Evolutionary conservation across 2,888 invertebrate genomes (phyloP).

Genomic region (Maniola hyperantus): DNA sequence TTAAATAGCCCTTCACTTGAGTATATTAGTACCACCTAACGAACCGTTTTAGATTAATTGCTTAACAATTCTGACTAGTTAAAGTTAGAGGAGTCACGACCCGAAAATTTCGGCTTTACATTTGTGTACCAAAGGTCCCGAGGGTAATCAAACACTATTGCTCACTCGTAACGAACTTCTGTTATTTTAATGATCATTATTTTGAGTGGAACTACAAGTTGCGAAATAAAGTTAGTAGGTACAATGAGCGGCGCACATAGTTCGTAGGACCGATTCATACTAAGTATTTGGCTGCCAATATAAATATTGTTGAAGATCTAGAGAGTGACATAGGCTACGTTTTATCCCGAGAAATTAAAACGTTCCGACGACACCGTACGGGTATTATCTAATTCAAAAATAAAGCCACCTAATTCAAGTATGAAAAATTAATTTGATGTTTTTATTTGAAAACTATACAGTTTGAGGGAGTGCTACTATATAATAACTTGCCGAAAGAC

Average conservation of each 20-base stretch:
- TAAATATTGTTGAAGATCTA: too few relatives aligned
- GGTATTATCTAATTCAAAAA: too few relatives aligned
- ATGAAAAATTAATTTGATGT: too few relatives aligned
- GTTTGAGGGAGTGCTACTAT: too few relatives aligned
- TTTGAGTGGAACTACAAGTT: neutral
- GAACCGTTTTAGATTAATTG: constrained; percentile 35
- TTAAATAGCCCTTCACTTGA: neutral
- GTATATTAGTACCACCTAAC: constrained; percentile 22
- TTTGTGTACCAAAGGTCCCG: constrained; percentile 11
- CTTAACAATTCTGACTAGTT: constrained; percentile 28
- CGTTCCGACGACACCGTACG: too few relatives aligned
- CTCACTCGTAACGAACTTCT: constrained; percentile 12
- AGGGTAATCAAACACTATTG: constrained; percentile 28
- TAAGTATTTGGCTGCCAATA: too few relatives aligned
- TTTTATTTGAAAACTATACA: too few relatives aligned
- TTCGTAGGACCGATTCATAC: too few relatives aligned
- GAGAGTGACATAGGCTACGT: too few relatives aligned
- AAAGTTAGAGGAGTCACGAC: constrained; percentile 25
- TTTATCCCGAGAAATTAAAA: too few relatives aligned
- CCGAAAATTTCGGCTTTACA: constrained; percentile 18
- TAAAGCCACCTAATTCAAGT: too few relatives aligned
- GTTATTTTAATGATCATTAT: constrained; percentile 15
- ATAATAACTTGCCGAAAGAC: too few relatives aligned
- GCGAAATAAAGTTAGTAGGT: neutral
- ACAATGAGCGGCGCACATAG: neutral